Percentiles rank a stretch among this genome's conserved stretches.
Conservation (phyloP, 2,797 vertebrate genomes). For the Sebastes itinus region DNA sequence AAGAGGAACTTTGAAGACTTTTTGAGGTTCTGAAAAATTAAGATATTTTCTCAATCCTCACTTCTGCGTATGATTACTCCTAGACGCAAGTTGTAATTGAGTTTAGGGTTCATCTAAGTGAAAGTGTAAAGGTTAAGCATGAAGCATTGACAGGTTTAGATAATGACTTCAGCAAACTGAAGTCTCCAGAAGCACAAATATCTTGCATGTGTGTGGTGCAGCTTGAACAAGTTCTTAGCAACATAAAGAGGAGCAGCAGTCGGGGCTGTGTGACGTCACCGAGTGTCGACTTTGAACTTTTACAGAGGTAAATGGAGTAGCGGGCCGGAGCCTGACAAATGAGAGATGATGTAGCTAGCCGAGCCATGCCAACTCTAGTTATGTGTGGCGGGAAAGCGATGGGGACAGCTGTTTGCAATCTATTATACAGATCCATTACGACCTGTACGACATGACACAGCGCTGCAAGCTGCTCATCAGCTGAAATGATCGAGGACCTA, state of each 20-base stretch:
- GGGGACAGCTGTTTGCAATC: conserved; percentile 38
- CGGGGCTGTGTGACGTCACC: neutral
- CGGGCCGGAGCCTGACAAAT: conserved; percentile 13
- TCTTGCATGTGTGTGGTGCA: neutral
- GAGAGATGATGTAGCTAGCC: conserved; percentile 34
- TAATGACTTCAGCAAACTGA: neutral
- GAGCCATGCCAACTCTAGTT: conserved; percentile 12
- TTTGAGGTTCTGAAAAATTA: neutral
- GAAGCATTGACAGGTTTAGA: neutral
- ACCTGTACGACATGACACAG: neutral
- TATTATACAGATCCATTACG: conserved; percentile 13
- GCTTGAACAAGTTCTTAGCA: neutral
- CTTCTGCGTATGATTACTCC: neutral
- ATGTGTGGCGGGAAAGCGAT: conserved; percentile 1
- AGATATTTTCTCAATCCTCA: neutral
- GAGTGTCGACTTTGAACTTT: conserved; percentile 27
- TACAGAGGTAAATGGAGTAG: conserved; percentile 7
- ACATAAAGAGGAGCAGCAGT: neutral
- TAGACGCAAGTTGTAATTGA: neutral
- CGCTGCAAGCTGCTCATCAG: neutral
- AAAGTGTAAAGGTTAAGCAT: neutral
- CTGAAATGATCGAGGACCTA: neutral
- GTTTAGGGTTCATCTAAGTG: neutral
- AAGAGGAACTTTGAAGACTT: conserved; percentile 2
- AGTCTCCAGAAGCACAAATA: neutral